Base-by-base conservation (phyloP, 1,140 invertebrate species). In the Dryas iulia region DNA sequence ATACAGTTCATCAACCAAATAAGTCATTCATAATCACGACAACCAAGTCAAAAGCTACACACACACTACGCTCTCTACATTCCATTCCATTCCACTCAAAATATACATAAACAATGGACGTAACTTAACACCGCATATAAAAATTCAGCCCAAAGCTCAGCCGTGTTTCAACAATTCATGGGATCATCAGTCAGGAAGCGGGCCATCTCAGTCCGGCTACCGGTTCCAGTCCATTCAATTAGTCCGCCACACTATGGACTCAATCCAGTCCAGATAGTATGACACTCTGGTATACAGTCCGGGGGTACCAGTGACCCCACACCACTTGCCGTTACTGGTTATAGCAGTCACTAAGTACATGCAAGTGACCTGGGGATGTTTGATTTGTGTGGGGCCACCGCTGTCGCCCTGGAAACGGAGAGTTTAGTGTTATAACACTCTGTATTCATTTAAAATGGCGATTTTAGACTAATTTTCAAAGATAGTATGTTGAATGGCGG, bases 211-310 rank as follows among this genome's bases (percentile, higher is more conserved):
- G 21, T 47, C 39, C 39, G 39, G 39, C 39, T 10, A 10, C 39
- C 39, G 2, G 7, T 47, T 10, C 8, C 2, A 47, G 8, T 47
- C 7, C 18, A 8, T 21, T 47, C 39, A 47, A 18, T 47, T 47
- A 8, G 39, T 21, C n/a, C 21, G 24, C 93, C 93, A 94, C 3
- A 94, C 93, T 28, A 93, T 84, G 24, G 77, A 72, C 70, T 94
- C 91, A 35, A 96, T 95, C 95, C 95, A 96, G 18, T 93, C 90
- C 14, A 95, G 65, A 78, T 94, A 95, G 12, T 92, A 82, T 0
- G 93, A 92, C 3, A 96, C 92, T 56, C 95, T 86, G 0, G 94
- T 95, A 68, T 96, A 96, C n/a, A 96, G 89, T 1, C 94, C 95
- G 0, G 95, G 93, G 26, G 87, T 75, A 28, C 91, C 81, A 1